Percentiles rank a stretch among this genome's conserved stretches.
Evolutionary conservation across 2,888 invertebrate genomes (phyloP).

Genomic region (Conus canariensis): DNA sequence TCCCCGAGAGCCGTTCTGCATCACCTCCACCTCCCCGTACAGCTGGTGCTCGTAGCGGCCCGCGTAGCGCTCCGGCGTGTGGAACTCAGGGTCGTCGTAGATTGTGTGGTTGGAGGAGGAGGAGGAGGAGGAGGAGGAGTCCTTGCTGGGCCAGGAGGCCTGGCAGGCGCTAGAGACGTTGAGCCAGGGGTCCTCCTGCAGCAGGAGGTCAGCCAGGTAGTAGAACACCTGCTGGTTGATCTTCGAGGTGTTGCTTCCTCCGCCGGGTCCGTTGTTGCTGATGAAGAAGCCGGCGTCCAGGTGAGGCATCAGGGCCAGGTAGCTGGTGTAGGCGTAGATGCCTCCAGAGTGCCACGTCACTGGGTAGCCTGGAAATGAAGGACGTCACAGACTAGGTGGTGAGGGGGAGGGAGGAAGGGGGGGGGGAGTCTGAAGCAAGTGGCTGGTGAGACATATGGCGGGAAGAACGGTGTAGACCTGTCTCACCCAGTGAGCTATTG

Average conservation of each 20-base stretch:
- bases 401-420: too few species aligned
- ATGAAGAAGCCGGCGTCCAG: conserved; percentile 68
- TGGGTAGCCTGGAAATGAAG: background rate
- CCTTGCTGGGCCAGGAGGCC: conserved; percentile 52
- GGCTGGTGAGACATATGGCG: too few species aligned
- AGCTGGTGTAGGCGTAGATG: conserved; percentile 71
- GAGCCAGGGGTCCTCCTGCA: conserved; percentile 59
- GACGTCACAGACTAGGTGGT: too few species aligned
- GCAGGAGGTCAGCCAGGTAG: conserved; percentile 58
- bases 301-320: conserved; percentile 74
- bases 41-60: conserved; percentile 50
- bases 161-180: conserved; percentile 58
- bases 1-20: background rate
- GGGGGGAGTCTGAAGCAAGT: too few species aligned
- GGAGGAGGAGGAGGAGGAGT: background rate
- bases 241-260: background rate
- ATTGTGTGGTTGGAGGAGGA: background rate
- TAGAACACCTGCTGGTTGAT: conserved; percentile 45
- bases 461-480: too few species aligned
- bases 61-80: conserved; percentile 32
- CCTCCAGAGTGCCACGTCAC: conserved; percentile 76
- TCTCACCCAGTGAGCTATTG: too few species aligned
- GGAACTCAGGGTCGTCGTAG: conserved; percentile 11
- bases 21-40: conserved; percentile 47
- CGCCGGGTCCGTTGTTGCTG: conserved; percentile 43